Conservation (phyloP, 2,888 invertebrate species). For the Tinea semifulvella region DNA sequence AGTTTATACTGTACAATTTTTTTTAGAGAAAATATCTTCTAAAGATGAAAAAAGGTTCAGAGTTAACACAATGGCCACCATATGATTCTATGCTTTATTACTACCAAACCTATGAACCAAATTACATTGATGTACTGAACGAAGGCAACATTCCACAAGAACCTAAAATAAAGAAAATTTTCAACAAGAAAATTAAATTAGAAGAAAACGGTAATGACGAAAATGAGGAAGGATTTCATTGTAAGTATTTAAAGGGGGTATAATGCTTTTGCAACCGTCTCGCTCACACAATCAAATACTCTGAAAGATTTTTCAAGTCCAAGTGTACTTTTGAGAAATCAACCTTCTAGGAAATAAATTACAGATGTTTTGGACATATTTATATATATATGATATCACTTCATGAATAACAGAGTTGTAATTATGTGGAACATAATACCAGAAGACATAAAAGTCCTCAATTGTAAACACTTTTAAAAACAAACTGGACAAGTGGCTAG, state of each 20-base stretch:
- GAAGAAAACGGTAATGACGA: constrained; percentile 20
- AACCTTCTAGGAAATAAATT: too few species aligned
- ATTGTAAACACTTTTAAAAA: too few species aligned
- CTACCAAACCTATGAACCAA: constrained; percentile 36
- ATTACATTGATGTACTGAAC: constrained; percentile 33
- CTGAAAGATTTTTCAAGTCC: too few species aligned
- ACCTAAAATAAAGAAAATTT: neutral
- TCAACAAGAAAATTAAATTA: constrained; percentile 4
- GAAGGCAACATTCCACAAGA: constrained; percentile 14
- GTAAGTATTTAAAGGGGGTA: constrained; percentile 28
- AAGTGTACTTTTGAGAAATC: too few species aligned
- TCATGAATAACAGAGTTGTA: too few species aligned
- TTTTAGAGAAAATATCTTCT: constrained; percentile 49
- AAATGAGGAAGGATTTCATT: constrained; percentile 46
- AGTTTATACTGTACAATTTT: constrained; percentile 11
- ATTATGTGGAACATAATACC: too few species aligned
- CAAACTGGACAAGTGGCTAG: too few species aligned
- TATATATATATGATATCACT: too few species aligned
- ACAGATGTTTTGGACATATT: too few species aligned
- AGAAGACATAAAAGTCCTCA: too few species aligned
- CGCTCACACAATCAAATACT: neutral
- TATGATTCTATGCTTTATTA: constrained; percentile 41
- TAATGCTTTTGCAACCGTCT: constrained; percentile 15
- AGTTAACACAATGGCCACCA: constrained; percentile 38
- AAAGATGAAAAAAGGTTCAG: constrained; percentile 33